A percentile compares a stretch with the other conserved stretches of the same genome.
phyloP scores from a whole-genome alignment of 2,797 vertebrate species.

The Malacoctenus gilli region DNA sequence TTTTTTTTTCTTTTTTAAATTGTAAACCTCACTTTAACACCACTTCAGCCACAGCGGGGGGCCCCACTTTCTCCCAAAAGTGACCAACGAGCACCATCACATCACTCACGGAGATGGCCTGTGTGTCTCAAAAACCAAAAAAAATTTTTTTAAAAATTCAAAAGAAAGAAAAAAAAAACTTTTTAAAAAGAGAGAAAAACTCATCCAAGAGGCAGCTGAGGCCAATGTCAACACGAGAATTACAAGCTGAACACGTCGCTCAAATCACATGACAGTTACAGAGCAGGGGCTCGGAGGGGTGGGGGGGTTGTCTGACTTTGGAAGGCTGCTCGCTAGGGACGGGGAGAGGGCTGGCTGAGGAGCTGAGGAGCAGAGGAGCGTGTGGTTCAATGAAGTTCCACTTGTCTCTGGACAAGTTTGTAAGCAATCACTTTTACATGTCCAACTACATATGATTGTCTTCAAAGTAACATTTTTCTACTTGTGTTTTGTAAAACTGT shows the following conservation, averaged over 20 bases:
- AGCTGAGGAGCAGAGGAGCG: conserved; percentile 71
- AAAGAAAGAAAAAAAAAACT: conserved; percentile 36
- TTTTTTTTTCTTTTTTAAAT: conserved; percentile 7
- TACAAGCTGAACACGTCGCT: conserved; percentile 84
- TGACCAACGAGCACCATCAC: conserved; percentile 67
- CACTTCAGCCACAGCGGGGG: conserved; percentile 37
- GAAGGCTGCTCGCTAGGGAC: conserved; percentile 71
- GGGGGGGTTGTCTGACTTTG: conserved; percentile 69
- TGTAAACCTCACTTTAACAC: conserved; percentile 69
- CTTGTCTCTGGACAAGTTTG: conserved; percentile 82
- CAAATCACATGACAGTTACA: conserved; percentile 86
- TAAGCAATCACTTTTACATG: conserved; percentile 82
- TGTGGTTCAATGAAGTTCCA: conserved; percentile 78
- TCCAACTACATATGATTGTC: conserved; percentile 92
- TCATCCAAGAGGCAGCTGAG: conserved; percentile 86
- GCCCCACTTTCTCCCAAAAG: conserved; percentile 50
- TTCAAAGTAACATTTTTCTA: conserved; percentile 86
- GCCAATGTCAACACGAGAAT: conserved; percentile 85
- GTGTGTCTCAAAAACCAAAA: conserved; percentile 65
- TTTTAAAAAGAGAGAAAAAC: conserved; percentile 73
- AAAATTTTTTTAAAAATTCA: conserved; percentile 57
- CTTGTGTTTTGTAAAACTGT: conserved; percentile 77
- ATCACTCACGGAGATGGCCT: conserved; percentile 71
- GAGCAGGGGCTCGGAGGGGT: conserved; percentile 60
- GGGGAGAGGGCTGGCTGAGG: conserved; percentile 68